phyloP scores from a whole-genome alignment of 2,888 invertebrate genomes.

The Baccha elongata region DNA sequence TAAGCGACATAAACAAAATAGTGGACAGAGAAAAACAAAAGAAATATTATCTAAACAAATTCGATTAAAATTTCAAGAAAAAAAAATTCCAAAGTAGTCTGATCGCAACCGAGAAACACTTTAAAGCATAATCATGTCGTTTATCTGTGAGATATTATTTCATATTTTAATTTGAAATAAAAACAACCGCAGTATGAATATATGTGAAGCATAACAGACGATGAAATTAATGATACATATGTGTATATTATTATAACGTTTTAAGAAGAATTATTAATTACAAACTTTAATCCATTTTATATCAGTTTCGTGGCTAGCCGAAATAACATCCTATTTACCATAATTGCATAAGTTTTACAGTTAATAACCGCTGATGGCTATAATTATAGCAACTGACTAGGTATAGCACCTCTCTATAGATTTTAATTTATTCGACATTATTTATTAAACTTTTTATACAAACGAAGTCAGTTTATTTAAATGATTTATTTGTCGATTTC shows the following conservation, averaged over 20 bases:
- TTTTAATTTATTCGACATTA: conserved; percentile 21
- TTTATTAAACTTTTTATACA: conserved; percentile 9
- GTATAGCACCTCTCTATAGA: neutral
- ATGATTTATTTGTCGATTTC: conserved; percentile 53
- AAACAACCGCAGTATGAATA: neutral
- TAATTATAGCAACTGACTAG: neutral
- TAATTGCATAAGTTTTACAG: conserved; percentile 20
- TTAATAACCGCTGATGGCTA: conserved; percentile 5
- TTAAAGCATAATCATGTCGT: neutral
- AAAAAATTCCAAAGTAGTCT: neutral
- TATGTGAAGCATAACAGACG: neutral
- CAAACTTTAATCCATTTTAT: conserved; percentile 3
- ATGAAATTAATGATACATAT: neutral
- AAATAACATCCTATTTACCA: neutral
- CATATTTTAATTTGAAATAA: neutral
- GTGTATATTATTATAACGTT: neutral
- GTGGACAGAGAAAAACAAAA: neutral
- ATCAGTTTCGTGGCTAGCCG: neutral
- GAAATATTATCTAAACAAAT: neutral
- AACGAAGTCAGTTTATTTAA: conserved; percentile 28
- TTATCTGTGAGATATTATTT: neutral
- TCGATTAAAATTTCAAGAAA: neutral
- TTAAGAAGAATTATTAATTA: conserved; percentile 4
- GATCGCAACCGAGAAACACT: neutral
- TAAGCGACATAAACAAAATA: neutral